Evolutionary conservation across 2,888 invertebrate species (phyloP), one percentile per base, ranked within the genome.

Genomic region (Temnothorax ravouxi): DNA sequence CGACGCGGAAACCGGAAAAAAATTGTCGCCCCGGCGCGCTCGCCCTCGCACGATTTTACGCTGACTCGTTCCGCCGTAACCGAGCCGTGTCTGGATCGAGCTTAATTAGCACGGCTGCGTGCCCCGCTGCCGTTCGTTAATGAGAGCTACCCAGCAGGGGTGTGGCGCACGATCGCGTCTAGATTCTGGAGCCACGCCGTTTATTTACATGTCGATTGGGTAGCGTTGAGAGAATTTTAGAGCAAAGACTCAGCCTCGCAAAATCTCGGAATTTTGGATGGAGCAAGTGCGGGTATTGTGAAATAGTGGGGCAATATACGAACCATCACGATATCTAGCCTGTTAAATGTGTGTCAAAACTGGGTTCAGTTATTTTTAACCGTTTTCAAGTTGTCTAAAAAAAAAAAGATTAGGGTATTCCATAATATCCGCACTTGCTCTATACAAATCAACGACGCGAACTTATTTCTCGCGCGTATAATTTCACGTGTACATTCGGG

Each of bases 1-100:
- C 41, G 79, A 38, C n/a, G 72, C 38, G 74, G 59, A 80, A 80
- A 80, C 54, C 41, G 56, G 29, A 64, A 75, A 72, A 79, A 80
- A 76, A 76, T 64, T 18, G 25, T 8, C 50, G 38, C 64, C 21
- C 21, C 21, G 11, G 13, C 29, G 44, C 44, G 54, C n/a, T 8
- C 66, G 71, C 34, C 34, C 79, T 21, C 79, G 72, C 34, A 13
- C 59, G 74, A 80, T 80, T 80, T 80, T 59, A 80, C 54, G 44
- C 25, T 72, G 18, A 50, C 47, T 72, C 47, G 59, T 21, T 80
- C 15, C 21, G 13, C 25, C 3, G 56, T 59, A 79, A 79, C 47
- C 72, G 79, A 72, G 56, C 56, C 13, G n/a, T 34, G 56, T 13
- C 34, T 13, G 44, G 21, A 80, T 80, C 72, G 72, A 13, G 72